A percentile compares a stretch with the other conserved stretches of the same genome.
phyloP scores from a whole-genome alignment of 2,888 invertebrate genomes.

The Morinoia aosen region DNA sequence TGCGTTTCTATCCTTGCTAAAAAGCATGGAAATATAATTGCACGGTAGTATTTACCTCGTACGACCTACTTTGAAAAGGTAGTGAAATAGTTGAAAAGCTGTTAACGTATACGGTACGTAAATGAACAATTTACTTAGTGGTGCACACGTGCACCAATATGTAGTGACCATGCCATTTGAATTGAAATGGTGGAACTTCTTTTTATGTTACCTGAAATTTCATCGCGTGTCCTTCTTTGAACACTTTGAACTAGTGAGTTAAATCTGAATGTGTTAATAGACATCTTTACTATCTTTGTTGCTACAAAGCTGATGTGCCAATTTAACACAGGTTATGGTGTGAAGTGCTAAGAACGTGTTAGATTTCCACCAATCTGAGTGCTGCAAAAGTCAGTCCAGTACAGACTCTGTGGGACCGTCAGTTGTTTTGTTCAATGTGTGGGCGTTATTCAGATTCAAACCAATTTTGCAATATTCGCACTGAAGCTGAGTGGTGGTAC shows the following conservation, averaged over 20 bases:
- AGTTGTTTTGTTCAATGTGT: background rate
- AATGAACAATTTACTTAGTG: too few species aligned
- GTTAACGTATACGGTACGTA: too few species aligned
- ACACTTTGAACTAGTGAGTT: background rate
- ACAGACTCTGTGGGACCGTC: background rate
- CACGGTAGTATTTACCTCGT: too few species aligned
- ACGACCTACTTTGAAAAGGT: too few species aligned
- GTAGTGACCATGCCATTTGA: too few species aligned
- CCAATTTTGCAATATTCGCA: too few species aligned
- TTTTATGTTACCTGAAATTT: background rate
- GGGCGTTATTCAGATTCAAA: too few species aligned
- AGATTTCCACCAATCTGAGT: background rate
- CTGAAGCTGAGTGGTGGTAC: too few species aligned
- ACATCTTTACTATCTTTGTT: background rate
- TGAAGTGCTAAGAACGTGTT: background rate
- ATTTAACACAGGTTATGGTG: background rate
- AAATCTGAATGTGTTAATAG: background rate
- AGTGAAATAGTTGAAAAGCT: too few species aligned
- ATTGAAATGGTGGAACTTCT: background rate
- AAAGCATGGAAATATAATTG: too few species aligned
- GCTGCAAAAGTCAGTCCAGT: background rate
- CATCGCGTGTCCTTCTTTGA: background rate
- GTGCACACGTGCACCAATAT: too few species aligned
- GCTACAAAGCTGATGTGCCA: background rate
- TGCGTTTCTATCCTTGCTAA: too few species aligned